phyloP scores from a whole-genome alignment of 2,888 invertebrate species.

The Sphecodes monilicornis region DNA sequence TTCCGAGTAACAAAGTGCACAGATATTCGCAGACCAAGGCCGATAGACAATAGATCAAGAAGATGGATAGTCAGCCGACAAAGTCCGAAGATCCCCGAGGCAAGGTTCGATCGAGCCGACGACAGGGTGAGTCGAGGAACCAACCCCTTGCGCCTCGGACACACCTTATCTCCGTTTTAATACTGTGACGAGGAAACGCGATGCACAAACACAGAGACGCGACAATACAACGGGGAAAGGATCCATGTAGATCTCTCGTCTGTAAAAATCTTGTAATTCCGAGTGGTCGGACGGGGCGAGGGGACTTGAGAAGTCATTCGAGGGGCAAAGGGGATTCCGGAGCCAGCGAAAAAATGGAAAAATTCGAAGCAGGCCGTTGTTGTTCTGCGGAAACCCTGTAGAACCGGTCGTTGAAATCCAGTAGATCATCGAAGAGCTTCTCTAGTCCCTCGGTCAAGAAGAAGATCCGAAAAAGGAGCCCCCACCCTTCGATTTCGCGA shows the following conservation, averaged over 20 bases:
- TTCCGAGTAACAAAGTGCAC: background rate
- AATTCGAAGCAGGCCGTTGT: slow-evolving; percentile 38
- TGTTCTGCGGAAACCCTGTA: slow-evolving; percentile 57
- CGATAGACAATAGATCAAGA: background rate
- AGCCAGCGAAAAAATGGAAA: slow-evolving; percentile 48
- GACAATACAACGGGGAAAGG: background rate
- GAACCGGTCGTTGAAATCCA: slow-evolving; percentile 65
- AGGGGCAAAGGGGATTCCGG: slow-evolving; percentile 32
- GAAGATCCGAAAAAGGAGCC: slow-evolving; percentile 57
- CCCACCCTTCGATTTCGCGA: slow-evolving; percentile 8
- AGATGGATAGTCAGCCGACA: background rate
- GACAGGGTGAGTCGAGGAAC: slow-evolving; percentile 47
- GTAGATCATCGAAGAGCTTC: slow-evolving; percentile 82
- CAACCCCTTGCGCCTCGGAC: slow-evolving; percentile 39
- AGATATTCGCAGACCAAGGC: background rate
- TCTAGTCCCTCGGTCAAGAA: slow-evolving; percentile 80
- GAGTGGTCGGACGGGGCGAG: slow-evolving; percentile 4
- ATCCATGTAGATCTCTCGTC: slow-evolving; percentile 20
- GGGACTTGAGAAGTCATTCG: slow-evolving; percentile 5
- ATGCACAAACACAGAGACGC: background rate
- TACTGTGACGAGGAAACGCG: background rate
- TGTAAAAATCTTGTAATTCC: slow-evolving; percentile 45
- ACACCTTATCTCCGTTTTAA: slow-evolving; percentile 33
- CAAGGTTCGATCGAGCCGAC: slow-evolving; percentile 62
- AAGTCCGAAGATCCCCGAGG: background rate